These are phyloP conservation scores for Apostichopus californicus DNA, from an alignment of 35 echinoderm and acorn worm genomes.

Conservation along the genomic window DNA sequence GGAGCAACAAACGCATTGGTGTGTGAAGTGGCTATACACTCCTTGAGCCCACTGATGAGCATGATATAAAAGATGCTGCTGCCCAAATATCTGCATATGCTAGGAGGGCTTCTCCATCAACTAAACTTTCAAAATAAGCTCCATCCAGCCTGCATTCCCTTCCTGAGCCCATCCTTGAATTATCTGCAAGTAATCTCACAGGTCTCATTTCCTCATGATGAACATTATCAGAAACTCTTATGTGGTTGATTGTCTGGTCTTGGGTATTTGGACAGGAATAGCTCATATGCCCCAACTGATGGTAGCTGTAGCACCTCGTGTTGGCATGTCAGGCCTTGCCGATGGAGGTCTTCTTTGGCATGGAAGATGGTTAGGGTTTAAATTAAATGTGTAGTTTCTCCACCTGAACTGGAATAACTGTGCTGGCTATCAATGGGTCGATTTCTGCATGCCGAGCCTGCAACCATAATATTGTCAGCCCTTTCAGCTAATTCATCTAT, in stretches of 20 bases:
- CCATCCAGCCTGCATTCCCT: conserved; percentile 17
- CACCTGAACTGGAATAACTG: background rate
- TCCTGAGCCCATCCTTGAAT: background rate
- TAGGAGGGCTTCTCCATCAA: background rate
- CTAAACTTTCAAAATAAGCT: conserved; percentile 36
- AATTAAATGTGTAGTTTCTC: background rate
- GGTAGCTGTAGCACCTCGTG: background rate
- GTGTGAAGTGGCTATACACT: background rate
- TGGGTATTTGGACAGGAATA: conserved; percentile 20
- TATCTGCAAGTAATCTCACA: background rate
- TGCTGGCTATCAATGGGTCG: background rate
- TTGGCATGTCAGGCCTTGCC: background rate
- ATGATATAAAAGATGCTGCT: background rate
- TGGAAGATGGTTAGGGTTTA: background rate
- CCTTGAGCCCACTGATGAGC: background rate
- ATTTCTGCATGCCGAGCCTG: conserved; percentile 22
- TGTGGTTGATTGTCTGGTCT: background rate
- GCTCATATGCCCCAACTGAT: conserved; percentile 25
- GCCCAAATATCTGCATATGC: conserved; percentile 25
- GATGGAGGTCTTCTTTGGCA: background rate
- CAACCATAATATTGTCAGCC: conserved; percentile 24
- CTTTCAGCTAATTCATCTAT: background rate
- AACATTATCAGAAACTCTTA: background rate
- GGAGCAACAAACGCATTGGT: conserved; percentile 5
- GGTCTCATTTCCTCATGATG: background rate